A percentile compares a stretch with the other conserved stretches of the same genome.
Evolutionary conservation across 2,113 vertebrate species (phyloP).

Genomic region (Pionites leucogaster): DNA sequence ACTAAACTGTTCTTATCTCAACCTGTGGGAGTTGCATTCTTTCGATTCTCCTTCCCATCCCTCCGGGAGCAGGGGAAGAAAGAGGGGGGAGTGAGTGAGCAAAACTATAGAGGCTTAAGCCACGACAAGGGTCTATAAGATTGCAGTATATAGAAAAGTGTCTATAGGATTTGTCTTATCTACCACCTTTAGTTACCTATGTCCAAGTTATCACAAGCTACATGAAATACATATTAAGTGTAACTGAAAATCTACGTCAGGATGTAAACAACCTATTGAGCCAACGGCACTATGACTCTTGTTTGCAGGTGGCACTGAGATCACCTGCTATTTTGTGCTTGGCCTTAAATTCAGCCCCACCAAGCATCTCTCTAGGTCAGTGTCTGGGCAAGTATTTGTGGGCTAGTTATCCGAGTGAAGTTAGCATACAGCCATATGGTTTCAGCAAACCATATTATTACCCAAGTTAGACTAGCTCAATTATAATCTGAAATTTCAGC

Average conservation of each 20-base stretch:
- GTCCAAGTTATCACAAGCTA: not conserved
- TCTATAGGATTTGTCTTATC: not conserved
- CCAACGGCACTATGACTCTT: accelerated
- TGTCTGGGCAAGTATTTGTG: not conserved
- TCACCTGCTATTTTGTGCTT: not conserved
- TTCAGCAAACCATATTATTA: not conserved
- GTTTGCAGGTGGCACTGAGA: not conserved
- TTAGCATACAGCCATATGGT: not conserved
- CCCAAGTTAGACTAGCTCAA: not conserved
- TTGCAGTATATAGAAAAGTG: not conserved
- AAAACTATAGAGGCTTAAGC: too few species aligned
- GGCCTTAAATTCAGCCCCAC: not conserved
- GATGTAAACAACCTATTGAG: not conserved
- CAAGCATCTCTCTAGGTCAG: not conserved
- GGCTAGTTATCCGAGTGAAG: not conserved
- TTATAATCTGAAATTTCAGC: not conserved
- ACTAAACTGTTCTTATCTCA: too few species aligned
- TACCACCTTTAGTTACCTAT: not conserved
- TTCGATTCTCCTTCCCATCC: too few species aligned
- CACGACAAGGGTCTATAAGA: not conserved
- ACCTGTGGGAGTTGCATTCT: too few species aligned
- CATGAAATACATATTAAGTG: not conserved
- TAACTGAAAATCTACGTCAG: not conserved
- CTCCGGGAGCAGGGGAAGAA: too few species aligned
- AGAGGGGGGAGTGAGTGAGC: too few species aligned